phyloP scores from a whole-genome alignment of 2,888 invertebrate species.

The Steinernema hermaphroditum region DNA sequence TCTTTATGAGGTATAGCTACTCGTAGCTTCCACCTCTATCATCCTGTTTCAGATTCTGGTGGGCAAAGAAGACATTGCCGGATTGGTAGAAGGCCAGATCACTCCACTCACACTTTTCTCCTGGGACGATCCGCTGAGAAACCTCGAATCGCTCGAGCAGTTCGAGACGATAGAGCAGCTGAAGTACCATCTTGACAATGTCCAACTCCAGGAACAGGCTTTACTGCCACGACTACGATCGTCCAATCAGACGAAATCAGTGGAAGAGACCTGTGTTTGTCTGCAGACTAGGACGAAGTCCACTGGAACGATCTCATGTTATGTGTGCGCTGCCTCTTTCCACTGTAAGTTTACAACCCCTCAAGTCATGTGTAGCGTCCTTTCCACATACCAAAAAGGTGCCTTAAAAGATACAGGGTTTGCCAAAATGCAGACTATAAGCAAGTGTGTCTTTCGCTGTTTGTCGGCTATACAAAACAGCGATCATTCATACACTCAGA shows the following conservation, averaged over 20 bases:
- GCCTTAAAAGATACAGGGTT: too few species aligned
- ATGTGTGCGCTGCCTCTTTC: conserved; percentile 91
- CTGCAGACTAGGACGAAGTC: conserved; percentile 1
- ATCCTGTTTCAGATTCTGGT: conserved; percentile 42
- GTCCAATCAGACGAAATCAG: background rate
- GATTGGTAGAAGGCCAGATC: conserved; percentile 46
- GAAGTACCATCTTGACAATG: conserved; percentile 6
- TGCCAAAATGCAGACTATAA: too few species aligned
- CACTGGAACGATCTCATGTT: conserved; percentile 79
- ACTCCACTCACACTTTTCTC: conserved; percentile 18
- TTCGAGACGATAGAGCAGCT: background rate
- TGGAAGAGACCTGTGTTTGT: conserved; percentile 27
- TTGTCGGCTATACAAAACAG: too few species aligned
- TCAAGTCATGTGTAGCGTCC: too few species aligned
- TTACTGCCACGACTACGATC: background rate
- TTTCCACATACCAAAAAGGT: too few species aligned
- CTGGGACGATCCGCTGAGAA: background rate
- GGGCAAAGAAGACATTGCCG: conserved; percentile 47
- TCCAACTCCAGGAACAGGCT: conserved; percentile 3
- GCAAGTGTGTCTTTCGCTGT: too few species aligned
- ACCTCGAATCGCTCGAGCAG: conserved; percentile 4
- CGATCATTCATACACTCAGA: too few species aligned
- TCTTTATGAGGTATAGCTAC: conserved; percentile 42
- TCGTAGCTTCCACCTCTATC: background rate
- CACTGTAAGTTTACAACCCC: conserved; percentile 73